Base-by-base conservation (phyloP, 2,797 vertebrate genomes). In the Lithobates sylvaticus region DNA sequence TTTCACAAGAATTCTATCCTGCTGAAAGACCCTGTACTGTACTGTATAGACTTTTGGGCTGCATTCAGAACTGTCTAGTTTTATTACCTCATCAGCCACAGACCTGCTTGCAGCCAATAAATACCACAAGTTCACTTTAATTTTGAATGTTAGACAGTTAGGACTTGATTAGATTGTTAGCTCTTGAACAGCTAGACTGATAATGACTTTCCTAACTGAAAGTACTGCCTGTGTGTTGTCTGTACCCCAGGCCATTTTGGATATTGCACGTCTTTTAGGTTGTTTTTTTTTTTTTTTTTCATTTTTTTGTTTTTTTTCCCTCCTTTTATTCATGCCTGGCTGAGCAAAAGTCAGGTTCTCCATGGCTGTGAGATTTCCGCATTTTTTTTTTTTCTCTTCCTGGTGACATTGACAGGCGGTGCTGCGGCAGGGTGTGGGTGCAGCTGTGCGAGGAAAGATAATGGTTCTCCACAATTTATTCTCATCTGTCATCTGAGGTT, bases 391-490 rank as follows among this genome's bases (percentile, higher is more conserved):
- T 67, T 39, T 1, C 69, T 27, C 74, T 88, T 42, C 81, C 86
- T 81, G 86, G 36, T 82, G 88, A 91, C 86, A 89, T 84, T 89
- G 89, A 86, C 86, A 83, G 89, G 85, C n/a, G 61, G 26, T 6
- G 0, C 64, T 88, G 78, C 76, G 10, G 86, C 44, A 44, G 88
- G 90, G 23, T 81, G 83, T 71, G 89, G 50, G 88, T 74, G 82
- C 91, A 93, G 91, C 91, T 92, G 91, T 89, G 89, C 83, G 65
- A 75, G 73, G 90, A 21, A 80, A 92, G 90, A 93, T 93, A 92
- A 93, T 92, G 91, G 90, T 16, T 27, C 71, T 90, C 23, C 90
- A n/a, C 90, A 90, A 88, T 91, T 91, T 90, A 87, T 92, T 89
- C 75, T 92, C 90, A 90, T 92, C 88, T 89, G 90, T 90, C 88